A percentile compares a stretch with the other conserved stretches of the same genome.
phyloP scores from a whole-genome alignment of 2,888 invertebrate genomes.

The Oeneis ivallda region DNA sequence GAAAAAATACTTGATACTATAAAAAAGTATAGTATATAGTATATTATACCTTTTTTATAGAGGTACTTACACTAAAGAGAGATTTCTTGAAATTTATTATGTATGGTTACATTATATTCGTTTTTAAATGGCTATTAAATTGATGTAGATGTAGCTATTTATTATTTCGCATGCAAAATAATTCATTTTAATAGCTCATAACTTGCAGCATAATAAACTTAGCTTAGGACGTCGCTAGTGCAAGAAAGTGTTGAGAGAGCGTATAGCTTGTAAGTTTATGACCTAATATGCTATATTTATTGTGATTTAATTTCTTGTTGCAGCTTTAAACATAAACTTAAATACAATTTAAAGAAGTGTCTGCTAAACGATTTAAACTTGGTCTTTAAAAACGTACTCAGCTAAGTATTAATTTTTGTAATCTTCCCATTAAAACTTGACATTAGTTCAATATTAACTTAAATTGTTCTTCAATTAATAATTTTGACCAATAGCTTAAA shows the following conservation, averaged over 20 bases:
- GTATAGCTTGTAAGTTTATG: conserved; percentile 16
- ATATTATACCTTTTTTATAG: no score
- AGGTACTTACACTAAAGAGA: no score
- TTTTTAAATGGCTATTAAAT: neutral
- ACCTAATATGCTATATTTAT: conserved; percentile 15
- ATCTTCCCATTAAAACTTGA: no score
- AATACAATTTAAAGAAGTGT: neutral
- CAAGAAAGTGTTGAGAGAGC: conserved; percentile 10
- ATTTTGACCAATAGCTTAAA: no score
- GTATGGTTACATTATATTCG: neutral
- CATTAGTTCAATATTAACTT: no score
- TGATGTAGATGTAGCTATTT: neutral
- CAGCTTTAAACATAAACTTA: conserved; percentile 1
- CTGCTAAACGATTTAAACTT: neutral
- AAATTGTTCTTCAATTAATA: no score
- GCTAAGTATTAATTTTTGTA: neutral
- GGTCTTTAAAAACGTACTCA: no score
- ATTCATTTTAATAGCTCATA: conserved; percentile 16
- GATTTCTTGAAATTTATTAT: no score
- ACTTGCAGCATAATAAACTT: conserved; percentile 11
- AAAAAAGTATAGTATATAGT: no score
- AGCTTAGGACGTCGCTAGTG: conserved; percentile 1
- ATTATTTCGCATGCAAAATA: conserved; percentile 1
- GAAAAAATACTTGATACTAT: no score
- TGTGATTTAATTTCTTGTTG: conserved; percentile 6